Percentiles rank a stretch among this genome's conserved stretches.
These are phyloP conservation scores for Cyanoderma ruficeps DNA, from an alignment of 2,113 vertebrate genomes.

Conservation along the genomic window DNA sequence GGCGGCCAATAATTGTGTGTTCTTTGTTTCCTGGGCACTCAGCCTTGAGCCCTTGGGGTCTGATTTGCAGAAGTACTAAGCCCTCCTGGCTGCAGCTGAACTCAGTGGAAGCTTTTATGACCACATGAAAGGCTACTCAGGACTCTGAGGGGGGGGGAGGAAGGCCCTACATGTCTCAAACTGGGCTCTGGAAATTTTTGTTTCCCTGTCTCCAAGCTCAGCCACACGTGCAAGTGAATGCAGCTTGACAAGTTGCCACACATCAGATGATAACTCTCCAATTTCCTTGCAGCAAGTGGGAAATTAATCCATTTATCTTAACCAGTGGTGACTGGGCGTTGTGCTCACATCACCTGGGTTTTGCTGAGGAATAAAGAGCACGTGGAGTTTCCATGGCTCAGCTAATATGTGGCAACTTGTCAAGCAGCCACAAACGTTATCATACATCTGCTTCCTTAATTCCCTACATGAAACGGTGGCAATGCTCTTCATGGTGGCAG, in stretches of 20 bases:
- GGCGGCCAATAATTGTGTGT: slow-evolving; percentile 39
- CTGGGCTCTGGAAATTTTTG: not conserved
- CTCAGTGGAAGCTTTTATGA: slow-evolving; percentile 21
- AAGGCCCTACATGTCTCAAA: not conserved
- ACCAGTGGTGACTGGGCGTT: not conserved
- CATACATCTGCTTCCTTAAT: slow-evolving; percentile 23
- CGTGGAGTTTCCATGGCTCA: not conserved
- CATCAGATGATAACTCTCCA: not conserved
- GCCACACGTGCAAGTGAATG: not conserved
- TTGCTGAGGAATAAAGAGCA: slow-evolving; percentile 14
- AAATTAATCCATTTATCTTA: slow-evolving; percentile 27
- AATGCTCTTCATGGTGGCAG: not conserved
- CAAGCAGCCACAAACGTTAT: not conserved
- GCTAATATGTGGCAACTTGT: slow-evolving; percentile 9
- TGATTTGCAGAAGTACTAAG: slow-evolving; percentile 45
- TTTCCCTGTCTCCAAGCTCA: not conserved
- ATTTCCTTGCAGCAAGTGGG: not conserved
- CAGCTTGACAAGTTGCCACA: not conserved
- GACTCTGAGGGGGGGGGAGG: not conserved
- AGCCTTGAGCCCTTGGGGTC: slow-evolving; percentile 31
- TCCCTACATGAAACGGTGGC: not conserved
- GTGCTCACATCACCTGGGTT: not conserved
- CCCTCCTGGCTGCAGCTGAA: slow-evolving; percentile 28
- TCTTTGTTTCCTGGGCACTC: slow-evolving; percentile 43
- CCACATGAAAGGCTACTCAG: slow-evolving; percentile 9